Conservation (phyloP, 2,888 invertebrate genomes). For the Scaptomyza caliginosa region DNA sequence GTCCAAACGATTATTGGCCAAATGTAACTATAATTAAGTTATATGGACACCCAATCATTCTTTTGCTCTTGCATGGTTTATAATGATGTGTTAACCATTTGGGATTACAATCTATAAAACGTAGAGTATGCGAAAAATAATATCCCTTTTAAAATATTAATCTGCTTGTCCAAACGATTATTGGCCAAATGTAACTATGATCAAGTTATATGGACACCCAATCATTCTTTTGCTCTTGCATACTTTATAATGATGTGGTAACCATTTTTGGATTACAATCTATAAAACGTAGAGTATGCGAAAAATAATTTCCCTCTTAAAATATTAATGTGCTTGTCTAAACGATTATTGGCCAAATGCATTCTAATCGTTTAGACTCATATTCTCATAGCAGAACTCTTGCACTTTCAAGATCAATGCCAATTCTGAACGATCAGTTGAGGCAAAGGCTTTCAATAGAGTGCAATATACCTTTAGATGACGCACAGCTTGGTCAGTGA, state of each 20-base stretch:
- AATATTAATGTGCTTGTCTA: too few species aligned
- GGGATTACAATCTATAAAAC: conserved; percentile 1
- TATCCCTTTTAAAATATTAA: not conserved
- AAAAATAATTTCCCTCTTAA: too few species aligned
- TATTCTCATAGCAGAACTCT: conserved; percentile 99
- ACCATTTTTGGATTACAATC: too few species aligned
- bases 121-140: not conserved
- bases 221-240: conserved; percentile 70
- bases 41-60: conserved; percentile 77
- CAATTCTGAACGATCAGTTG: conserved; percentile 93
- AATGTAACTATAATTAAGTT: conserved; percentile 67
- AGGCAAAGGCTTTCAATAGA: conserved; percentile 94
- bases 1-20: conserved; percentile 77
- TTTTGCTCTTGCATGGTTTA: conserved; percentile 62
- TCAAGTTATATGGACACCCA: conserved; percentile 78
- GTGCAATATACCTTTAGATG: conserved; percentile 94
- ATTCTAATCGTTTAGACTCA: too few species aligned
- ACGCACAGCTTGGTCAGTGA: conserved; percentile 97
- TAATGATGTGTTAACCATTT: conserved; percentile 10
- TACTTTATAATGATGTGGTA: conserved; percentile 38
- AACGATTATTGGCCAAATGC: too few species aligned
- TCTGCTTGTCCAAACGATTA: conserved; percentile 63
- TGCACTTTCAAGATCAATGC: conserved; percentile 96
- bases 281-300: too few species aligned
- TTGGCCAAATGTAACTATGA: conserved; percentile 75